Evolutionary conservation across 2,113 vertebrate species (phyloP).

Genomic region (Carollia perspicillata): DNA sequence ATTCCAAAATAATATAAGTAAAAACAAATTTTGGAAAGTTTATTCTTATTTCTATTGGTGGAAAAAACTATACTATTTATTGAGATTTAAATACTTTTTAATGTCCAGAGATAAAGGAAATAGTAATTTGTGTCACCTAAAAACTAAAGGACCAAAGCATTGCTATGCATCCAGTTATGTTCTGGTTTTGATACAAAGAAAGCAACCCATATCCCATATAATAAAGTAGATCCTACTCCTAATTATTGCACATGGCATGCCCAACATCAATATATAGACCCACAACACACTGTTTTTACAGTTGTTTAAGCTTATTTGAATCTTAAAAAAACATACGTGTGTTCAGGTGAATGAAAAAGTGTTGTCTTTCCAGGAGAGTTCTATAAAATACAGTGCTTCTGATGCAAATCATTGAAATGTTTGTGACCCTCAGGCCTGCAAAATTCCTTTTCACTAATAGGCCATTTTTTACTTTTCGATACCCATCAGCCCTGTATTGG

Average conservation of each 20-base stretch:
- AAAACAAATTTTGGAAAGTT: not conserved
- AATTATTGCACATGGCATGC: not conserved
- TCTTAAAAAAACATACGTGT: not conserved
- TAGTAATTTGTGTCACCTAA: not conserved
- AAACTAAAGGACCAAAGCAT: not conserved
- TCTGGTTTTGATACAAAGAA: not conserved
- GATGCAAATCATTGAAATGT: not conserved
- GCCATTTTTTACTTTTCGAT: not conserved
- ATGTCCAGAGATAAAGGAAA: not conserved
- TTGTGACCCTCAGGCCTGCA: not conserved
- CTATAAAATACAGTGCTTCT: not conserved
- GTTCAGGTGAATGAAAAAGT: not conserved
- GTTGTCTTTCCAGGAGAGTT: not conserved
- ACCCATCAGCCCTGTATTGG: not conserved
- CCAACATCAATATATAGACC: not conserved
- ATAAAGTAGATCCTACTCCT: not conserved
- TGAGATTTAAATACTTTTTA: not conserved
- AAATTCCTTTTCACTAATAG: not conserved
- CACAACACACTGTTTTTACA: not conserved
- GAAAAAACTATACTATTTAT: not conserved
- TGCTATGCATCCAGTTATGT: not conserved
- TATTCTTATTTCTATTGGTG: not conserved
- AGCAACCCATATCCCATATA: not conserved
- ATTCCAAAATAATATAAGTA: not conserved
- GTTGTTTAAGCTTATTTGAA: not conserved